Conservation (phyloP, 2,113 vertebrate genomes). For the Kryptolebias marmoratus region DNA sequence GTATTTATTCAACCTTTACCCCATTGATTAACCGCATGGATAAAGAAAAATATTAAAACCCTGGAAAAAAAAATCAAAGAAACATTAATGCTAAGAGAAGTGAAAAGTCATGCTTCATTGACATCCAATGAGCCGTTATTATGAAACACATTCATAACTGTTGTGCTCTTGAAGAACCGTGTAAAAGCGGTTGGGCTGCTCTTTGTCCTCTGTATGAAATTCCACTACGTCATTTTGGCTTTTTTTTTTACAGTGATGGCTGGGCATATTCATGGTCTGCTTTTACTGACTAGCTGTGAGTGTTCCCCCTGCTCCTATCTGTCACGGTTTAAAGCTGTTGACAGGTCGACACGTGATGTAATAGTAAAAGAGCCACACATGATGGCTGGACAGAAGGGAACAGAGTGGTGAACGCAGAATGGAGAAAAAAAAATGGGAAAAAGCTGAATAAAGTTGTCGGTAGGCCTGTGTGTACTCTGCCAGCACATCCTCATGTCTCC, state of each 20-base stretch:
- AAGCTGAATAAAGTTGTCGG: constrained; percentile 5
- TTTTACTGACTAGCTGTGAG: constrained; percentile 39
- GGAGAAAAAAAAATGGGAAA: constrained; percentile 4
- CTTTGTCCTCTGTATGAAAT: constrained; percentile 23
- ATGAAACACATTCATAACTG: constrained; percentile 51
- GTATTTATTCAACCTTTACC: constrained; percentile 44
- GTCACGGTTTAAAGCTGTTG: constrained; percentile 42
- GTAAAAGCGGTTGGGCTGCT: constrained; percentile 19
- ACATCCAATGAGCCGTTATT: constrained; percentile 46
- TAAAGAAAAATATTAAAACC: constrained; percentile 10
- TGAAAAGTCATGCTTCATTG: constrained; percentile 41
- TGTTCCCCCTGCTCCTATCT: constrained; percentile 36
- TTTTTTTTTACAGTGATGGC: constrained; percentile 40
- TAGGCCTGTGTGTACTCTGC: neutral
- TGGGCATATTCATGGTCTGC: constrained; percentile 44
- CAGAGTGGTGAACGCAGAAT: neutral
- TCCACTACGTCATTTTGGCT: constrained; percentile 19
- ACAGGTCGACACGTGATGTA: constrained; percentile 17
- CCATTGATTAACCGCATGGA: constrained; percentile 36
- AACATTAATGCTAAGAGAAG: constrained; percentile 45
- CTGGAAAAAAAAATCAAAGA: constrained; percentile 35
- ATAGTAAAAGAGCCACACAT: constrained; percentile 52
- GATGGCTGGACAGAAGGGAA: constrained; percentile 5
- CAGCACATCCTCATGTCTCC: neutral
- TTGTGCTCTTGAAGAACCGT: constrained; percentile 41